These are phyloP conservation scores for Grantiella picta DNA, from an alignment of 2,113 vertebrate genomes.

Conservation along the genomic window DNA sequence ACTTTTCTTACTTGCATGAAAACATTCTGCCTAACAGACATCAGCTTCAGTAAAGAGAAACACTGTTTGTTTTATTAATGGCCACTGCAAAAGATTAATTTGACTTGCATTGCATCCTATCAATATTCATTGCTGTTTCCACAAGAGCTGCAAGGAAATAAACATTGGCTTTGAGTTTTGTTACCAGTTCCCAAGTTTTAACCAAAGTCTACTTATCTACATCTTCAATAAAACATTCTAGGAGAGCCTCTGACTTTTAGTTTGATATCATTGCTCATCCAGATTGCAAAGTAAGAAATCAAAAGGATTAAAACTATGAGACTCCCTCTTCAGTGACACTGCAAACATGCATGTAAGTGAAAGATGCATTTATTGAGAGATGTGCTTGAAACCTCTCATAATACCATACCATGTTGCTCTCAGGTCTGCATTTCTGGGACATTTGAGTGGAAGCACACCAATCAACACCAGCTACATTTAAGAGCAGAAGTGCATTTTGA, in stretches of 20 bases:
- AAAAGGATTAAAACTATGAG: not conserved
- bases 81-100: not conserved
- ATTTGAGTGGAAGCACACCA: not conserved
- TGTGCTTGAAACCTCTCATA: not conserved
- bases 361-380: not conserved
- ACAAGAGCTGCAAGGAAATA: not conserved
- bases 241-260: not conserved
- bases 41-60: not conserved
- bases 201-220: not conserved
- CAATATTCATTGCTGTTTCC: not conserved
- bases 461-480: not conserved
- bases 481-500: not conserved
- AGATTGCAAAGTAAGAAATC: not conserved
- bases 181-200: not conserved
- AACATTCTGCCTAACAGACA: not conserved
- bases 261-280: not conserved
- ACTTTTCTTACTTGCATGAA: not conserved
- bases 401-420: rapidly evolving
- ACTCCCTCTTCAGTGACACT: not conserved
- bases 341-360: not conserved
- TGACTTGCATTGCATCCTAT: rapidly evolving
- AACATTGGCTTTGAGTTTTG: not conserved
- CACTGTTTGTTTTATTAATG: not conserved
- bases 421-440: not conserved
- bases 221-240: not conserved